Evolutionary conservation across 1,140 invertebrate genomes (phyloP).

Genomic region (Schmidtea mediterranea): DNA sequence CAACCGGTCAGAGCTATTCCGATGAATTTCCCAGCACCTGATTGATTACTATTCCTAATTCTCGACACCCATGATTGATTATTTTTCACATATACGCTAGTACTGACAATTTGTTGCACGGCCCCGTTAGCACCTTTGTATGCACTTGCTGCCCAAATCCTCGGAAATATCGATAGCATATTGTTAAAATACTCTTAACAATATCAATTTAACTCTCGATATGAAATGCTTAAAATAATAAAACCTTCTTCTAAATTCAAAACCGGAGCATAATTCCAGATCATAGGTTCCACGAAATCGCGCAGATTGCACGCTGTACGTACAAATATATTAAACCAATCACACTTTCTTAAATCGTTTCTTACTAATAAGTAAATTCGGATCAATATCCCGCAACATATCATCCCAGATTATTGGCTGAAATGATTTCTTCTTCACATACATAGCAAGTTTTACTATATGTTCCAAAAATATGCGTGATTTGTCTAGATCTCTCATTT

Average conservation of each 20-base stretch:
- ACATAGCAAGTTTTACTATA: slow-evolving; percentile 18
- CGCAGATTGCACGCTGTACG: too few species aligned
- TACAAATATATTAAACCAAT: background rate
- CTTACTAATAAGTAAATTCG: slow-evolving; percentile 13
- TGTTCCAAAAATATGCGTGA: slow-evolving; percentile 11
- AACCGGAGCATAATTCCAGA: background rate
- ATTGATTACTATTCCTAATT: slow-evolving; percentile 18
- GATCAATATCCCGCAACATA: slow-evolving; percentile 44
- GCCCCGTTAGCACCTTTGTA: slow-evolving; percentile 39
- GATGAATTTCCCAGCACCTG: slow-evolving; percentile 25
- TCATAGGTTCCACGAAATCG: background rate
- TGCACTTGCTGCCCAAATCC: slow-evolving; percentile 53
- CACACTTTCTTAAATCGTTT: too few species aligned
- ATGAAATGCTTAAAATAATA: slow-evolving; percentile 16
- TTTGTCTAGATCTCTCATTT: background rate
- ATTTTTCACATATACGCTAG: slow-evolving; percentile 36
- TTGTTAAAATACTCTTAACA: slow-evolving; percentile 32
- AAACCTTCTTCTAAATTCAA: slow-evolving; percentile 21
- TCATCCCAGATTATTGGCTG: slow-evolving; percentile 61
- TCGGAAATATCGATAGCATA: slow-evolving; percentile 45
- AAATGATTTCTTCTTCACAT: slow-evolving; percentile 17
- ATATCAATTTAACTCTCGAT: slow-evolving; percentile 16
- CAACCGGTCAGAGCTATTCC: slow-evolving; percentile 36
- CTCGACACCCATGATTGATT: slow-evolving; percentile 39
- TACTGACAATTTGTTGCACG: slow-evolving; percentile 35